phyloP scores from a whole-genome alignment of 1,140 invertebrate genomes.

The Drosophila aff. region DNA sequence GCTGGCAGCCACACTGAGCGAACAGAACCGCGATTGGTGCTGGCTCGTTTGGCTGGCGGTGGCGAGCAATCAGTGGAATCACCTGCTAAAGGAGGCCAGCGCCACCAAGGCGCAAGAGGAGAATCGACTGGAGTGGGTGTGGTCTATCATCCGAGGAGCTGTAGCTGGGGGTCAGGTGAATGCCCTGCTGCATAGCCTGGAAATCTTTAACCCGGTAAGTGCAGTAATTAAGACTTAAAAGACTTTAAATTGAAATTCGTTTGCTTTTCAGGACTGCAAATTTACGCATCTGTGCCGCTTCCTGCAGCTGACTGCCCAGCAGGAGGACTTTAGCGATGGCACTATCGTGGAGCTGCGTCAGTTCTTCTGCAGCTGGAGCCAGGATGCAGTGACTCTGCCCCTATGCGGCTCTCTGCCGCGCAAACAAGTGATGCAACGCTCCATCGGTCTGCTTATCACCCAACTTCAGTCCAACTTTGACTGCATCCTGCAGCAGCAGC shows the following conservation, averaged over 20 bases:
- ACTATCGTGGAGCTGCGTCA: slow-evolving; percentile 70
- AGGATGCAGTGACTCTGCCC: slow-evolving; percentile 64
- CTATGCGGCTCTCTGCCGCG: slow-evolving; percentile 48
- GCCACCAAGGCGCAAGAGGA: slow-evolving; percentile 22
- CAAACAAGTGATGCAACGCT: slow-evolving; percentile 70
- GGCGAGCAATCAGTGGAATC: slow-evolving; percentile 81
- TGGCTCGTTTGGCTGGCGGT: slow-evolving; percentile 87
- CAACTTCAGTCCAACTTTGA: slow-evolving; percentile 76
- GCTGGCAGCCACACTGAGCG: slow-evolving; percentile 85
- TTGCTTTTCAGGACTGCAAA: slow-evolving; percentile 49
- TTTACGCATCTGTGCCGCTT: slow-evolving; percentile 71
- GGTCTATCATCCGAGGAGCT: slow-evolving; percentile 79
- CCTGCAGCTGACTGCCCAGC: slow-evolving; percentile 61
- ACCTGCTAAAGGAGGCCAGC: slow-evolving; percentile 40
- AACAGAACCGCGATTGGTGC: slow-evolving; percentile 80
- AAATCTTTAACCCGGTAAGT: slow-evolving; percentile 86
- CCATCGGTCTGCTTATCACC: slow-evolving; percentile 57
- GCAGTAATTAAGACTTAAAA: neutral
- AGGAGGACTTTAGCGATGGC: slow-evolving; percentile 66
- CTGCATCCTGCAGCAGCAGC: slow-evolving; percentile 67
- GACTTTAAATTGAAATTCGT: neutral
- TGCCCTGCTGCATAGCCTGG: slow-evolving; percentile 86
- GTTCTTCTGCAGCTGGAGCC: slow-evolving; percentile 75
- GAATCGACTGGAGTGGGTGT: slow-evolving; percentile 49
- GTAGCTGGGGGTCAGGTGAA: slow-evolving; percentile 84